Conservation (phyloP, 2,797 vertebrate species). For the Arnoldichthys spilopterus region DNA sequence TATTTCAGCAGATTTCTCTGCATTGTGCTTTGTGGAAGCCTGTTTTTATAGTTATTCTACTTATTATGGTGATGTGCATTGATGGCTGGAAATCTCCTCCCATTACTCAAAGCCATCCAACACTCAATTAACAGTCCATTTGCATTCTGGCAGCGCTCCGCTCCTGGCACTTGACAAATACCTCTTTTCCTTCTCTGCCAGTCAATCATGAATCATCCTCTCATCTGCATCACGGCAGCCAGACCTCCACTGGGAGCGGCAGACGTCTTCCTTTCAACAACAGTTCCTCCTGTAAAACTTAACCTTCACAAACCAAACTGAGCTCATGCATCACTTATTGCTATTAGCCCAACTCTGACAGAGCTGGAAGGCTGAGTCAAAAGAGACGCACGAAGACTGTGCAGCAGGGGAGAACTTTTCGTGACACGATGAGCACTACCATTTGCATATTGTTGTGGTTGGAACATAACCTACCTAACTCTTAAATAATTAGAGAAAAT, state of each 20-base stretch:
- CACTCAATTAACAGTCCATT: conserved; percentile 80
- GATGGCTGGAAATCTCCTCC: conserved; percentile 71
- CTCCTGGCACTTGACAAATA: conserved; percentile 74
- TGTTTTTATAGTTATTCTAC: conserved; percentile 47
- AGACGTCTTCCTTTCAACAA: conserved; percentile 49
- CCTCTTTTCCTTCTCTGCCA: conserved; percentile 68
- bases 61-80: conserved; percentile 74
- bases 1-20: neutral
- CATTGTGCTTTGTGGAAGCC: conserved; percentile 7
- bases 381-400: neutral
- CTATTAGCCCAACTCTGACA: conserved; percentile 30
- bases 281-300: conserved; percentile 46
- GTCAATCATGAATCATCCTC: conserved; percentile 79
- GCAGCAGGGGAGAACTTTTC: neutral
- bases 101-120: conserved; percentile 78
- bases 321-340: conserved; percentile 48
- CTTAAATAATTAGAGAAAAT: neutral
- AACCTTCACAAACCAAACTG: conserved; percentile 48
- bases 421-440: neutral
- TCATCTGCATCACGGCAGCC: conserved; percentile 58
- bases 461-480: neutral
- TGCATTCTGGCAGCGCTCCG: conserved; percentile 74
- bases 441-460: neutral
- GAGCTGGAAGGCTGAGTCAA: conserved; percentile 8
- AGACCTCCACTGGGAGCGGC: conserved; percentile 49